Base-by-base conservation (phyloP, 2,888 invertebrate species). In the Trichopria drosophilae region DNA sequence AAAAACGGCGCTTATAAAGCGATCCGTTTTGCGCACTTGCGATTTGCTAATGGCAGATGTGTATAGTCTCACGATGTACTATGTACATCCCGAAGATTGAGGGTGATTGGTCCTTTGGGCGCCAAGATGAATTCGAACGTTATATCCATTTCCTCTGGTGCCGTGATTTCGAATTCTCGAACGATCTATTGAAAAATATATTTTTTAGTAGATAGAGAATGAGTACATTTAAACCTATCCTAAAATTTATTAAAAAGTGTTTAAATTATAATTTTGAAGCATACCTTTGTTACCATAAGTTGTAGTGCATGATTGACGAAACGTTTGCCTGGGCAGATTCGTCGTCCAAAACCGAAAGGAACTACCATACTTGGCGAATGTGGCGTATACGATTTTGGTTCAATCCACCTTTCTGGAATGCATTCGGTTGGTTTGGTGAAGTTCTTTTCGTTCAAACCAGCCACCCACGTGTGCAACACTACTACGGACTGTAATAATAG, bases 311-410 rank as follows among this genome's bases (percentile, higher is more conserved):
- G 82, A 64, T 90, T 89, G 3, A 90, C 87, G 68, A 91, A 90
- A 52, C 90, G 79, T 75, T 90, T 90, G 36, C 92, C 93, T 0
- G 92, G 92, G 69, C 92, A 93, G 76, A 88, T 87, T 35, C 92
- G 80, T 42, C 84, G 81, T 0, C 92, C 92, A 24, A 84, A 78
- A 0, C 92, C 92, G 73, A 92, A 93, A 1, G 91, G 90, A 6
- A 84, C 83, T 1, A 90, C 84, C 39, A 92, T 76, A 35, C 81
- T 78, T 0, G 85, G 79, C 6, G 86, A 82, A 60, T 77, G 68
- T 53, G 82, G 80, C 34, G 73, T 77, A 62, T 75, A 77, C 4
- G 68, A 73, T 61, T 65, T 66, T 5, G 67, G 76, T 62, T 65
- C 63, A 18, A 88, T 65, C 92, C 92, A 93, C 29, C 93, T 80